Conservation (phyloP, 2,113 vertebrate genomes). For the Perca flavescens region DNA sequence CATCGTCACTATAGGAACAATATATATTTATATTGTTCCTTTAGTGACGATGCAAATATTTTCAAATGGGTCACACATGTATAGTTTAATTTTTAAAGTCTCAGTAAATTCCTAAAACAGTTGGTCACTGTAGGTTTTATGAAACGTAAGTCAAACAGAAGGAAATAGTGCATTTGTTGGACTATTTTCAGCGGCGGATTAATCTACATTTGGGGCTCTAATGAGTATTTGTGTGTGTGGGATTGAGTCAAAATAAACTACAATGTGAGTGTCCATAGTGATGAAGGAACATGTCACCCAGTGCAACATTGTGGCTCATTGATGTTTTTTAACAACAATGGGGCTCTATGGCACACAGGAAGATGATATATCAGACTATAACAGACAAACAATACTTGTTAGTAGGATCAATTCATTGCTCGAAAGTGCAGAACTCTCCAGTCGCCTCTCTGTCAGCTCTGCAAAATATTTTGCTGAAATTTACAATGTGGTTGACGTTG, state of each 20-base stretch:
- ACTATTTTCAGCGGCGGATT: background rate
- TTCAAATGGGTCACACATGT: background rate
- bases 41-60: no score
- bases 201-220: background rate
- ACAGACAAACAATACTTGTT: background rate
- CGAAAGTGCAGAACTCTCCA: no score
- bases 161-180: background rate
- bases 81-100: background rate
- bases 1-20: no score
- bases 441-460: no score
- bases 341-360: background rate
- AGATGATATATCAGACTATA: background rate
- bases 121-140: background rate
- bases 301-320: background rate
- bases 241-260: slow-evolving; percentile 12
- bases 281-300: background rate
- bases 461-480: no score
- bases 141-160: background rate
- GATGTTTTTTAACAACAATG: background rate
- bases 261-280: background rate
- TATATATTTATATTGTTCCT: background rate
- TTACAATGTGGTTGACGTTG: no score
- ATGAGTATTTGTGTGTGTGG: background rate
- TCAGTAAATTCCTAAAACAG: background rate
- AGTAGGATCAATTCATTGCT: background rate